Base-by-base conservation (phyloP, 2,797 vertebrate genomes). In the Cossypha heuglini region DNA sequence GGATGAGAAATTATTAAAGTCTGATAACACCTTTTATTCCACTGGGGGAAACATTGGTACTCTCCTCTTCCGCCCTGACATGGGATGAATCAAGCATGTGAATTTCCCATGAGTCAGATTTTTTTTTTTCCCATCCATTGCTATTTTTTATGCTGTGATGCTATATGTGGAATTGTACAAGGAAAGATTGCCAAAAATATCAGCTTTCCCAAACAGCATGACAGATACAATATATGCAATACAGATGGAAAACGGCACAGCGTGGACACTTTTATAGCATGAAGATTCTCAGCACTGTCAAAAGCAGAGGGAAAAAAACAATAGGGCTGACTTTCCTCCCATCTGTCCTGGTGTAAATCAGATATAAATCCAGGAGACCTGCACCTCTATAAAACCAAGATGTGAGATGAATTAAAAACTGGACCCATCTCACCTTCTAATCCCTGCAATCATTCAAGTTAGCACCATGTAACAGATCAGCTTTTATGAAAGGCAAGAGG, bases 141-240 rank as follows among this genome's bases (percentile, higher is more conserved):
- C 38, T 94, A 51, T 78, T 92, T 90, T 90, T 94, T 81, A 57
- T 81, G 31, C 76, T 84, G 31, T 52, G 93, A 55, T 94, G 88
- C 86, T 95, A 29, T 91, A 88, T 69, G 66, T 78, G 58, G 75
- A 87, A 26, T 20, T 63, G 72, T 68, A 93, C 54, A 75, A 92
- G 26, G 57, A 82, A 94, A 89, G 77, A 38, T 76, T 96, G 94
- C 94, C 95, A 97, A 95, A 96, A 95, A 89, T 46, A 93, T 71
- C 90, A 92, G 33, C 42, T 66, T 94, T 95, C 69, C 86, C 67
- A 85, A 95, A 48, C 90, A 94, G 95, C 90, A 61, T 35, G 93
- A 96, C 92, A 95, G 67, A 93, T 54, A 86, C 74, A 89, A 90
- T 96, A 93, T 95, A 94, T 95, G 90, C 63, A 92, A 67, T 82